phyloP scores from a whole-genome alignment of 2,797 vertebrate species.

The Coregonus suidteri region DNA sequence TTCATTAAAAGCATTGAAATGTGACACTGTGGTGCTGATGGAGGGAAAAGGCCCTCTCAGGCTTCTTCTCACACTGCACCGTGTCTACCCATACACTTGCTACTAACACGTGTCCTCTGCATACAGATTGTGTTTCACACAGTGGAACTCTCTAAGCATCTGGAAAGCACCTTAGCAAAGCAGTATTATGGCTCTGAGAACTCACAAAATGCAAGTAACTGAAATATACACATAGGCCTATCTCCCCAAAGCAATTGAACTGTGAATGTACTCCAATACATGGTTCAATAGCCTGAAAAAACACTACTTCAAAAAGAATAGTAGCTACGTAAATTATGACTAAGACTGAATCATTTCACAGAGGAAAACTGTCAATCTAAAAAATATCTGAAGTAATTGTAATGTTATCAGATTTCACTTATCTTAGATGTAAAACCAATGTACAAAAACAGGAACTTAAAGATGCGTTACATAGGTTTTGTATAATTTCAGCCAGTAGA shows the following conservation, averaged over 20 bases:
- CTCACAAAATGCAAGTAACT: no score
- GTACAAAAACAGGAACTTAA: no score
- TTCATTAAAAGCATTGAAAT: conserved; percentile 69
- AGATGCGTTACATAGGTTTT: no score
- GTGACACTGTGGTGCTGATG: conserved; percentile 42
- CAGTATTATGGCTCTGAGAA: no score
- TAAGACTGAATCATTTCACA: not conserved
- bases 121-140: no score
- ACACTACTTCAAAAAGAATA: not conserved
- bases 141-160: no score
- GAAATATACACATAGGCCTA: no score
- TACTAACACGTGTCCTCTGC: not conserved
- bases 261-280: not conserved
- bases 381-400: not conserved
- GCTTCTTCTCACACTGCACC: not conserved
- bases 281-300: not conserved
- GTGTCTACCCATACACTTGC: not conserved
- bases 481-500: no score
- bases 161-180: no score
- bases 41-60: not conserved
- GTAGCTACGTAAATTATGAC: not conserved
- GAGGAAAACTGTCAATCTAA: not conserved
- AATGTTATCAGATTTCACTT: no score
- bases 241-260: no score
- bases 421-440: no score